Base-by-base conservation (phyloP, 2,888 invertebrate genomes). In the Neuroscelio doddi region DNA sequence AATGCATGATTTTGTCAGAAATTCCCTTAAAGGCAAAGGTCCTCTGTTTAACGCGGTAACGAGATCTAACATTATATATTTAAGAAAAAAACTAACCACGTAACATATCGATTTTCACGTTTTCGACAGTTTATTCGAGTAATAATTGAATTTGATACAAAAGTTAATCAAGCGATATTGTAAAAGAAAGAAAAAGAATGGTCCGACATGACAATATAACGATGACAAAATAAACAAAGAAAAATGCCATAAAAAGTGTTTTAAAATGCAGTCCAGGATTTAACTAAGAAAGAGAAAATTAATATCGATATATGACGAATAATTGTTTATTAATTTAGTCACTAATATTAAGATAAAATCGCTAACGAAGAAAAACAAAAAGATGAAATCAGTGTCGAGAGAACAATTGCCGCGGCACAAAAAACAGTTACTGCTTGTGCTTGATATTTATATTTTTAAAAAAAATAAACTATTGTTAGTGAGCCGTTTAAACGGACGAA, bases 381-480 rank as follows among this genome's bases (percentile, higher is more conserved):
- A 27, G 24, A 52, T 49, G 21, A 32, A 51, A 44, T 32, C 36
- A 42, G 12, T 45, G 39, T 59, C 62, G 44, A 49, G 41, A 16
- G 16, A 44, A 53, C 17, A 59, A 21, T 38, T 55, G 38, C 32
- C 41, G 47, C 52, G 46, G 56, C 55, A 47, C n/a, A 47, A 56
- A 50, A 47, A 69, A 68, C 50, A 70, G 66, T 76, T 77, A 75
- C 73, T 72, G 78, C 77, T 80, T 80, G 73, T 73, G 80, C 80
- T 83, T 81, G 70, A 80, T 79, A 80, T 78, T 79, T 80, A 80
- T 79, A 78, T 82, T 83, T 81, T 80, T 80, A 72, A 65, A 64
- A 56, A 53, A 61, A 56, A 66, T 53, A 65, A 65, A 69, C 59
- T 69, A 68, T 70, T 64, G 47, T 68, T 66, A 58, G 59, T 27